phyloP scores from a whole-genome alignment of 2,113 vertebrate species.

The Cynopterus brachyotis region DNA sequence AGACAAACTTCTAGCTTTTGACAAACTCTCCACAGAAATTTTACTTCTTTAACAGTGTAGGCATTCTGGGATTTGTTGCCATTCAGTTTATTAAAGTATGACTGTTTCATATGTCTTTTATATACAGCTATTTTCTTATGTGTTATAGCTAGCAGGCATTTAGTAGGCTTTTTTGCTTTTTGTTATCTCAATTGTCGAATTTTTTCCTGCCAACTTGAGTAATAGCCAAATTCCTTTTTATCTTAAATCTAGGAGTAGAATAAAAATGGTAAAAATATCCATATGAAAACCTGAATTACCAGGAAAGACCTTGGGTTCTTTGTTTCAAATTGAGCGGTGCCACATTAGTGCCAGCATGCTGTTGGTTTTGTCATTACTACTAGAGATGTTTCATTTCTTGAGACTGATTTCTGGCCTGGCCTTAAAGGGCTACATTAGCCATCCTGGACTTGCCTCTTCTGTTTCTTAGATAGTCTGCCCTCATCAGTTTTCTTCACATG shows the following conservation, averaged over 20 bases:
- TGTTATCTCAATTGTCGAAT: not conserved
- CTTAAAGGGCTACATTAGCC: not conserved
- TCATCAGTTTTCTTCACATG: constrained; percentile 55
- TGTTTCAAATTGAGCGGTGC: not conserved
- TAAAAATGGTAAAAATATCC: not conserved
- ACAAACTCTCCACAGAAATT: constrained; percentile 53
- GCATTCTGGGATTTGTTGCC: not conserved
- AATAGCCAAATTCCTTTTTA: not conserved
- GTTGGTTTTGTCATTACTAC: not conserved
- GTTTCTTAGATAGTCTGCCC: not conserved
- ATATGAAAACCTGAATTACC: not conserved
- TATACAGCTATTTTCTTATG: not conserved
- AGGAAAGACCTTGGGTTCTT: not conserved
- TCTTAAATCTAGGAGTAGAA: not conserved
- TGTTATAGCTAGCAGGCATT: not conserved
- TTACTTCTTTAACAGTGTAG: constrained; percentile 9
- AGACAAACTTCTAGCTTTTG: constrained; percentile 16
- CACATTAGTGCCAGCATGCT: not conserved
- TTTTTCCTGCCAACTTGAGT: not conserved
- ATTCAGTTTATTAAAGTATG: constrained; percentile 45
- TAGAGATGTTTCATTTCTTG: not conserved
- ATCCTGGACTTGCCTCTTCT: not conserved
- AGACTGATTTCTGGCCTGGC: constrained; percentile 21
- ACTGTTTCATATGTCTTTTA: constrained; percentile 53
- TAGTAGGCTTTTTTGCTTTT: not conserved